Evolutionary conservation across 2,888 invertebrate species (phyloP).

Genomic region (Andrena camellia): DNA sequence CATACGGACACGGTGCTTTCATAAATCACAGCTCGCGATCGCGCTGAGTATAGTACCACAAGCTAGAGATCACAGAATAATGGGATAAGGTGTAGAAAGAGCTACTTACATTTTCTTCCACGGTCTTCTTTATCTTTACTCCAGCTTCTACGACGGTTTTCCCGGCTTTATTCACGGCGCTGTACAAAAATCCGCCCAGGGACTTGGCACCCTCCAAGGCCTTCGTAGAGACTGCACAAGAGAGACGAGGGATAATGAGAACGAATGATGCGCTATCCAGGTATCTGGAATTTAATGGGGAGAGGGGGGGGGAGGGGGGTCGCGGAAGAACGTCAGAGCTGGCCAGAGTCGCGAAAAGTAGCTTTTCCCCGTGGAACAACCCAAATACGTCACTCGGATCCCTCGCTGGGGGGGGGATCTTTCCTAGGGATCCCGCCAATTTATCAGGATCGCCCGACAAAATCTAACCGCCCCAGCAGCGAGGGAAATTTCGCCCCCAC

Average conservation of each 20-base stretch:
- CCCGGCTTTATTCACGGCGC: slow-evolving; percentile 98
- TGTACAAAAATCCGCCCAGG: slow-evolving; percentile 96
- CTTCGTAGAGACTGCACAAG: slow-evolving; percentile 92
- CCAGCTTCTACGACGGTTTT: slow-evolving; percentile 96
- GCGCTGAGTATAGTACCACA: no score
- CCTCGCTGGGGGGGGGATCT: slow-evolving; percentile 45
- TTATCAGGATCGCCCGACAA: slow-evolving; percentile 50
- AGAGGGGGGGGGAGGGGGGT: background rate
- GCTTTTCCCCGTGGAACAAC: slow-evolving; percentile 32
- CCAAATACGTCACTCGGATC: slow-evolving; percentile 52
- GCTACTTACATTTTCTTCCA: slow-evolving; percentile 95
- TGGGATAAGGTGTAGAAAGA: background rate
- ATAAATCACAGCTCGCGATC: no score
- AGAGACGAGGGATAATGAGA: slow-evolving; percentile 48
- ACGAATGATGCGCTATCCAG: slow-evolving; percentile 18
- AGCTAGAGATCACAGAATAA: slow-evolving; percentile 3
- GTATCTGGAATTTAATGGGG: slow-evolving; percentile 12
- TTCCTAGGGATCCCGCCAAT: slow-evolving; percentile 36
- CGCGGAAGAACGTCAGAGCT: background rate
- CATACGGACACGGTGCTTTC: no score
- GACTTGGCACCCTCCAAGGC: slow-evolving; percentile 96
- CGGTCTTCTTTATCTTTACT: slow-evolving; percentile 97
- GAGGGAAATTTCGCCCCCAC: slow-evolving; percentile 14
- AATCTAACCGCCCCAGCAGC: slow-evolving; percentile 43
- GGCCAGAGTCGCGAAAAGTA: slow-evolving; percentile 12